phyloP scores from a whole-genome alignment of 2,113 vertebrate species.

The Sorex araneus region DNA sequence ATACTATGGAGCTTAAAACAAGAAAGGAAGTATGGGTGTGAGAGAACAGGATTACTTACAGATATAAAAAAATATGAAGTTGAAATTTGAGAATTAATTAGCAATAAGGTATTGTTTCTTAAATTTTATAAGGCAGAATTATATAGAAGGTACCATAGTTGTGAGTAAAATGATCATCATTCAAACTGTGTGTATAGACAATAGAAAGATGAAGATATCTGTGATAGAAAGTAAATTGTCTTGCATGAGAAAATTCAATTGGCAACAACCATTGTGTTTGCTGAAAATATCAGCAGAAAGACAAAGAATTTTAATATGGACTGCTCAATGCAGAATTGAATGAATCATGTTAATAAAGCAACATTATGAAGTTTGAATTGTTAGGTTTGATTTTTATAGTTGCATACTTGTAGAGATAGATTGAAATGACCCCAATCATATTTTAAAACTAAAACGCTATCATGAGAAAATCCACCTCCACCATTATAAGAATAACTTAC shows the following conservation, averaged over 20 bases:
- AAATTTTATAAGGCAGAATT: constrained; percentile 50
- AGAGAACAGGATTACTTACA: neutral
- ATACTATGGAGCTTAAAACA: constrained; percentile 39
- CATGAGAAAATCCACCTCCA: neutral
- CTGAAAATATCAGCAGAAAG: neutral
- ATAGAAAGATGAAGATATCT: constrained; percentile 12
- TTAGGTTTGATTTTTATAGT: neutral
- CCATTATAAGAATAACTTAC: neutral
- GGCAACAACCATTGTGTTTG: neutral
- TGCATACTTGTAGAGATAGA: neutral
- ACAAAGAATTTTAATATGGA: neutral
- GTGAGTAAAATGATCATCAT: neutral
- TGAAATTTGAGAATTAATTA: constrained; percentile 45
- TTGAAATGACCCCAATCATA: constrained; percentile 12
- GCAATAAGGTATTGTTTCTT: neutral
- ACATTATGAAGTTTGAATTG: neutral
- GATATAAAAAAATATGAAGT: neutral
- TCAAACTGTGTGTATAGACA: constrained; percentile 19
- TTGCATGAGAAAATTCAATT: neutral
- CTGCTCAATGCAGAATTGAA: neutral
- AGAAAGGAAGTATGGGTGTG: neutral
- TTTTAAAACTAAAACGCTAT: constrained; percentile 42
- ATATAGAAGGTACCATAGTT: neutral
- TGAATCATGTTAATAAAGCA: constrained; percentile 1
- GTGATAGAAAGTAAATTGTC: constrained; percentile 15